Evolutionary conservation across 2,113 vertebrate genomes (phyloP).

Genomic region (Papio anubis): DNA sequence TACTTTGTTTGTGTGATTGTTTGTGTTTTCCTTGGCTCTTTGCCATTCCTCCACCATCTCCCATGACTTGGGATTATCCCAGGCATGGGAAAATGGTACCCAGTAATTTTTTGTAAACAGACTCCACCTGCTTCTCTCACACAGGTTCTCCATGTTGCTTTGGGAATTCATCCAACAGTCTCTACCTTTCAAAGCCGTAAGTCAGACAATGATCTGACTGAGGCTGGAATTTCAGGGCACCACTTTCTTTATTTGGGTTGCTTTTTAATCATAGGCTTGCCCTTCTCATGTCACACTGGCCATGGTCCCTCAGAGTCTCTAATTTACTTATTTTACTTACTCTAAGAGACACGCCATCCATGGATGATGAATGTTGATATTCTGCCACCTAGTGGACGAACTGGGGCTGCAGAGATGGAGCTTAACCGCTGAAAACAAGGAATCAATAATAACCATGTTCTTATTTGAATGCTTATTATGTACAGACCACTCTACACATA

Average conservation of each 20-base stretch:
- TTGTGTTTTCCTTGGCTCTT: conserved; percentile 51
- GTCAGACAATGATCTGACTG: conserved; percentile 76
- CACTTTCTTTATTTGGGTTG: conserved; percentile 76
- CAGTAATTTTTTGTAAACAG: conserved; percentile 68
- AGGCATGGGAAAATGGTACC: conserved; percentile 74
- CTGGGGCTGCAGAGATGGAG: conserved; percentile 19
- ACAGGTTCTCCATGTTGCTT: conserved; percentile 63
- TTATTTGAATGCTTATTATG: neutral
- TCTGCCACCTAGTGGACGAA: conserved; percentile 78
- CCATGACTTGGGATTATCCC: conserved; percentile 59
- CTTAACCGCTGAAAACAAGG: conserved; percentile 14
- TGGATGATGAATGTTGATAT: conserved; percentile 71
- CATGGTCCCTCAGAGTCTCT: conserved; percentile 70
- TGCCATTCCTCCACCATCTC: conserved; percentile 58
- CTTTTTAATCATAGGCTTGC: conserved; percentile 73
- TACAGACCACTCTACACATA: neutral
- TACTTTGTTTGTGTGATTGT: conserved; percentile 29
- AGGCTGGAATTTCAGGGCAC: conserved; percentile 73
- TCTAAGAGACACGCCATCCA: neutral
- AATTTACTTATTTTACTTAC: conserved; percentile 65
- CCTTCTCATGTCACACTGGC: conserved; percentile 73
- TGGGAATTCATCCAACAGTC: conserved; percentile 75
- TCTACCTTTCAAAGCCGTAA: conserved; percentile 75
- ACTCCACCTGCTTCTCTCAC: conserved; percentile 60
- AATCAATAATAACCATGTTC: neutral